Conservation (phyloP, 1,140 invertebrate species). For the Alviniconcha marisindica region DNA sequence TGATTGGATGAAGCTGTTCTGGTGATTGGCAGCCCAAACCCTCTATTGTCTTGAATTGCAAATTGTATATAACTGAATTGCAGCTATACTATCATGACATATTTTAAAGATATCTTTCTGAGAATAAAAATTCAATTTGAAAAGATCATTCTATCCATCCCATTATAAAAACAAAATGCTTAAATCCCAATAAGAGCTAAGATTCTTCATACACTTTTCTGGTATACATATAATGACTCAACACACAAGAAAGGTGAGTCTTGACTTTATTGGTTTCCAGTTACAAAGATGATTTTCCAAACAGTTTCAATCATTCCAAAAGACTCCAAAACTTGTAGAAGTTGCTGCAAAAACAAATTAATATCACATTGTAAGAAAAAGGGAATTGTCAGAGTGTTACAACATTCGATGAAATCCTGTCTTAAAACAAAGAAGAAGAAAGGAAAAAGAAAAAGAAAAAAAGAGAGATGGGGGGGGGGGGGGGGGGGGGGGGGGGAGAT, state of each 20-base stretch:
- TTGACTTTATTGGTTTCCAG: constrained; percentile 20
- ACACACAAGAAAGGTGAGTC: not conserved
- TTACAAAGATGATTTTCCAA: constrained; percentile 27
- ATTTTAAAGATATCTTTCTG: too few species aligned
- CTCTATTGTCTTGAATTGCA: too few species aligned
- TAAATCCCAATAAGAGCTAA: too few species aligned
- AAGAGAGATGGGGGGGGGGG: not conserved
- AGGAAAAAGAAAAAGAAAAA: not conserved
- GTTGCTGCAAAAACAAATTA: constrained; percentile 24
- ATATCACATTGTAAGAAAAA: constrained; percentile 27
- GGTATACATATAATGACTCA: too few species aligned
- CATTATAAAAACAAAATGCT: too few species aligned
- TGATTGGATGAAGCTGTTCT: too few species aligned
- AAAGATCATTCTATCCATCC: too few species aligned
- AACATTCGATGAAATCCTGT: constrained; percentile 46
- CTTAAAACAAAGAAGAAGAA: not conserved
- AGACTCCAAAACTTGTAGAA: constrained; percentile 19
- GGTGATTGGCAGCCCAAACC: too few species aligned
- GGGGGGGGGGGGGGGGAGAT: not conserved
- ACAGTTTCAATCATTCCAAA: constrained; percentile 20
- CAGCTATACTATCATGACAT: too few species aligned
- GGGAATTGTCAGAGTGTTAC: constrained; percentile 37
- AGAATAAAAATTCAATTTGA: too few species aligned
- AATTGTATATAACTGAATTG: too few species aligned
- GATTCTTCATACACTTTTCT: too few species aligned